A percentile compares a stretch with the other conserved stretches of the same genome.
phyloP scores from a whole-genome alignment of 2,113 vertebrate genomes.

The Harpagus bidentatus region DNA sequence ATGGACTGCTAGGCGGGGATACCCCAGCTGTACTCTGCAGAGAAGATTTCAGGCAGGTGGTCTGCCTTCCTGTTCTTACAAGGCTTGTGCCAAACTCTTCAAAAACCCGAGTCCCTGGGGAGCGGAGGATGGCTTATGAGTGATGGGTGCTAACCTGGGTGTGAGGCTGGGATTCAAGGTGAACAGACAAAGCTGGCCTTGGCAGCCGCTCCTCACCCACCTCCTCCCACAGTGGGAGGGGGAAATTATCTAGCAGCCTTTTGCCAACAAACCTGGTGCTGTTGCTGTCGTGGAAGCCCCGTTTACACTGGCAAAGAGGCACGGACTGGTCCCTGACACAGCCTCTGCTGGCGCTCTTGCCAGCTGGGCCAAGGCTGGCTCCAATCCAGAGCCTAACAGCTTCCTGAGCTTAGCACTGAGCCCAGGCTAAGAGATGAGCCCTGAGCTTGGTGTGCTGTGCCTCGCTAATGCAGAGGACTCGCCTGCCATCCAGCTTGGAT shows the following conservation, averaged over 20 bases:
- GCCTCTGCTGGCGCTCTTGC: background rate
- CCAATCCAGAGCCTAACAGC: background rate
- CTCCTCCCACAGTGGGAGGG: accelerated
- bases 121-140: accelerated
- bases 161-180: background rate
- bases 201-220: background rate
- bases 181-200: background rate
- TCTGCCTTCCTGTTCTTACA: background rate
- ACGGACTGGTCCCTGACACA: background rate
- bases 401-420: background rate
- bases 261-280: background rate
- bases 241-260: background rate
- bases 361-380: background rate
- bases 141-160: background rate
- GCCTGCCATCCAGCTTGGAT: background rate
- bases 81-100: background rate
- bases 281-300: background rate
- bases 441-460: background rate
- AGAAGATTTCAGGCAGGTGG: background rate
- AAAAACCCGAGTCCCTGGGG: background rate
- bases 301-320: background rate
- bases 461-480: background rate
- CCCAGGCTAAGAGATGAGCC: background rate
- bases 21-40: background rate
- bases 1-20: accelerated